Evolutionary conservation across 2,888 invertebrate genomes (phyloP).

Genomic region (Horisme vitalbata): DNA sequence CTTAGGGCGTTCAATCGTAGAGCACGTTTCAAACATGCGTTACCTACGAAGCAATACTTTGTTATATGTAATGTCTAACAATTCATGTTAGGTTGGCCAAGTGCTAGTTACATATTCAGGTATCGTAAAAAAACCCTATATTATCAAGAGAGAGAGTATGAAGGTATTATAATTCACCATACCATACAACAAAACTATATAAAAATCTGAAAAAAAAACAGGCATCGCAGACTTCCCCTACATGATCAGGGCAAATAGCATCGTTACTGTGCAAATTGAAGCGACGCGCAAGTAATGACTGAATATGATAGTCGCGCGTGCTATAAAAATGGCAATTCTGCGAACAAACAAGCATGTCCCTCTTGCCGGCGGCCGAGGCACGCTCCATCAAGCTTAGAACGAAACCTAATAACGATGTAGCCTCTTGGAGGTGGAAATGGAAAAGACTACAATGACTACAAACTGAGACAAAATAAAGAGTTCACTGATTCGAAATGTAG

Average conservation of each 20-base stretch:
- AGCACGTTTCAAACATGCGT: too few relatives aligned
- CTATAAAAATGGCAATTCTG: constrained; percentile 66
- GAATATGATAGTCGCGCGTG: constrained; percentile 48
- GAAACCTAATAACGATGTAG: constrained; percentile 50
- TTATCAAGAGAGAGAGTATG: too few relatives aligned
- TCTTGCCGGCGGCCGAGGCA: constrained; percentile 37
- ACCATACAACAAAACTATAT: too few relatives aligned
- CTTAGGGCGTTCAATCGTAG: too few relatives aligned
- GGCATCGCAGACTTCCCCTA: constrained; percentile 4
- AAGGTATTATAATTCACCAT: not conserved
- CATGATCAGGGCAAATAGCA: constrained; percentile 20
- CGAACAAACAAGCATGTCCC: constrained; percentile 55
- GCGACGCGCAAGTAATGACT: constrained; percentile 45
- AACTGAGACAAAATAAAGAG: too few relatives aligned
- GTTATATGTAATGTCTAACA: too few relatives aligned
- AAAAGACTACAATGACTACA: not conserved
- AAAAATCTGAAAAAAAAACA: not conserved
- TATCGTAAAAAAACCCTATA: too few relatives aligned
- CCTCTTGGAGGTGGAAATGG: constrained; percentile 1
- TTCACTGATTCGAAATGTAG: too few relatives aligned
- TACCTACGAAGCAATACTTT: too few relatives aligned
- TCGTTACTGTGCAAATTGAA: constrained; percentile 39
- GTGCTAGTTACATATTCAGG: too few relatives aligned
- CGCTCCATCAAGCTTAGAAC: constrained; percentile 55
- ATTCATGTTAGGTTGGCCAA: too few relatives aligned